A percentile compares a stretch with the other conserved stretches of the same genome.
Conservation (phyloP, 2,888 invertebrate species). For the Acrobasis repandana region DNA sequence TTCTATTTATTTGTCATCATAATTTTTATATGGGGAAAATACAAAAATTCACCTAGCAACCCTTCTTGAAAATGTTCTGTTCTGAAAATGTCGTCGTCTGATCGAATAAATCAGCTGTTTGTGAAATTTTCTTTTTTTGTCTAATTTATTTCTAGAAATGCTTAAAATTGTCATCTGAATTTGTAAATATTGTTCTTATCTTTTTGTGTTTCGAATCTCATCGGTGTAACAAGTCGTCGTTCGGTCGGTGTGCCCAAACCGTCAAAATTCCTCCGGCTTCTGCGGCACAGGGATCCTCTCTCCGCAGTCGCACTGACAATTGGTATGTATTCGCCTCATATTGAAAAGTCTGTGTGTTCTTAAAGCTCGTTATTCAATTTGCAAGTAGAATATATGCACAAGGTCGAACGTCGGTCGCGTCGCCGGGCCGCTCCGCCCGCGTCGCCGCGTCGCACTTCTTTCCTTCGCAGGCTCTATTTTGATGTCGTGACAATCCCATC, state of each 20-base stretch:
- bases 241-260: slow-evolving; percentile 17
- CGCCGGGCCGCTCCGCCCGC: background rate
- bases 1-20: too few species aligned
- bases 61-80: background rate
- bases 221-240: background rate
- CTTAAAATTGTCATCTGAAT: background rate
- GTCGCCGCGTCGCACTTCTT: background rate
- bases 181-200: background rate
- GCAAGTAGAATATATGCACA: background rate
- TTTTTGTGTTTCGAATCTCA: slow-evolving; percentile 1
- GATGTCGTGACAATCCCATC: too few species aligned
- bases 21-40: too few species aligned
- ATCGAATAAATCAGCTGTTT: slow-evolving; percentile 20
- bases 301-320: slow-evolving; percentile 69
- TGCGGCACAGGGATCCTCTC: slow-evolving; percentile 58
- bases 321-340: slow-evolving; percentile 46
- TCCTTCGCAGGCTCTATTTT: background rate
- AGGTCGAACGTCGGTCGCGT: slow-evolving; percentile 8
- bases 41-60: too few species aligned
- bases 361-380: background rate
- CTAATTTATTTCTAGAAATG: slow-evolving; percentile 4
- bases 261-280: slow-evolving; percentile 74
- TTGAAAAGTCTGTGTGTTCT: background rate
- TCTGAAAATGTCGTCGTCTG: slow-evolving; percentile 14
- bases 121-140: slow-evolving; percentile 12